Conservation (phyloP, 2,888 invertebrate species). For the Morpho deidamia region DNA sequence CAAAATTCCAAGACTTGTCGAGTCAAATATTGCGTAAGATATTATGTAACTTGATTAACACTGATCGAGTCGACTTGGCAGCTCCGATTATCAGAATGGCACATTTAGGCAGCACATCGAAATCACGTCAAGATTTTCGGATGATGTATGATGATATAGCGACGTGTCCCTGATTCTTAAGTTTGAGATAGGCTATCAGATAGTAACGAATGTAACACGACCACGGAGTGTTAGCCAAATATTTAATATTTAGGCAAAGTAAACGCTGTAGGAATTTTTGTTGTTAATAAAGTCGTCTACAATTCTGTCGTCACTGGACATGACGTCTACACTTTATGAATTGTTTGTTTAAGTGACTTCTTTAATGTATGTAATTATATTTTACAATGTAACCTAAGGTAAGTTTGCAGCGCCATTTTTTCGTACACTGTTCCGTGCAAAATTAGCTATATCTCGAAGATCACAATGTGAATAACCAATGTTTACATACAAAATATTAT, state of each 20-base stretch:
- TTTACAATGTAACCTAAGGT: too few species aligned
- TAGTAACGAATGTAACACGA: conserved; percentile 20
- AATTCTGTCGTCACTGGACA: neutral
- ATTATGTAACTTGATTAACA: conserved; percentile 30
- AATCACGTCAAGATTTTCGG: conserved; percentile 51
- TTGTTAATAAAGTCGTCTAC: conserved; percentile 2
- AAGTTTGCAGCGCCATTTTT: too few species aligned
- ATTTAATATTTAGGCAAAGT: conserved; percentile 28
- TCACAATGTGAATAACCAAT: too few species aligned
- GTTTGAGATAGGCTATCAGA: conserved; percentile 45
- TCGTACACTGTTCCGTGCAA: too few species aligned
- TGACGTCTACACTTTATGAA: neutral
- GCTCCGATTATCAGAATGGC: conserved; percentile 47
- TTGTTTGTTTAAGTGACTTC: neutral
- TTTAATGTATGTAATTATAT: neutral
- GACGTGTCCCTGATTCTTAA: conserved; percentile 41
- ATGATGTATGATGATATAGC: conserved; percentile 68
- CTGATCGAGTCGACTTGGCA: conserved; percentile 29
- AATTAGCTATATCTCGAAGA: too few species aligned
- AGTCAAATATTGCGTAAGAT: conserved; percentile 5
- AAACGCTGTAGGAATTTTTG: conserved; percentile 24
- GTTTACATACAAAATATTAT: too few species aligned
- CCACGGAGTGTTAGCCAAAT: conserved; percentile 15
- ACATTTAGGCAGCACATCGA: conserved; percentile 33
- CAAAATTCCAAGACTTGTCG: neutral